A percentile compares a stretch with the other conserved stretches of the same genome.
Evolutionary conservation across 2,888 invertebrate genomes (phyloP).

Genomic region (Meiosimyza decipiens): DNA sequence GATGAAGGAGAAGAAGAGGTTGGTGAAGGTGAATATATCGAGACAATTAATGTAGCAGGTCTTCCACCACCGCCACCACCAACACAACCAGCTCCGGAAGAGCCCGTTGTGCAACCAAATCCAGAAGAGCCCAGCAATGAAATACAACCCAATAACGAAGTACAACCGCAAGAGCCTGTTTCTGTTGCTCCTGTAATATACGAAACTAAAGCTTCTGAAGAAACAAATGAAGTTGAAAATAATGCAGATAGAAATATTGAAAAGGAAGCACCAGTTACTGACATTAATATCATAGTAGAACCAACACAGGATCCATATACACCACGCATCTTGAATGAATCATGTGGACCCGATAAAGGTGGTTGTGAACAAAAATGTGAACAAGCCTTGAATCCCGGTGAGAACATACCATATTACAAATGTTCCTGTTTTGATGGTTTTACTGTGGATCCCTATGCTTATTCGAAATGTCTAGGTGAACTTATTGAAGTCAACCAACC

Average conservation of each 20-base stretch:
- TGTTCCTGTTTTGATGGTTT: constrained; percentile 67
- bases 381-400: constrained; percentile 62
- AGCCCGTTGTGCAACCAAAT: constrained; percentile 19
- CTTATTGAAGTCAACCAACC: background rate
- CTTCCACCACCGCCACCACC: constrained; percentile 51
- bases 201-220: constrained; percentile 21
- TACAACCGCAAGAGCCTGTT: background rate
- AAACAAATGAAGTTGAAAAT: constrained; percentile 23
- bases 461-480: constrained; percentile 62
- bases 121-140: constrained; percentile 41
- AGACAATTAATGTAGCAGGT: constrained; percentile 30
- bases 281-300: constrained; percentile 46
- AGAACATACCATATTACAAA: constrained; percentile 60
- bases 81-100: constrained; percentile 18
- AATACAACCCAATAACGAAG: constrained; percentile 23
- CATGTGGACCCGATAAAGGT: constrained; percentile 66
- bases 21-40: constrained; percentile 38
- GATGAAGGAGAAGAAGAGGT: constrained; percentile 30
- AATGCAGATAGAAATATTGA: background rate
- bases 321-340: constrained; percentile 56
- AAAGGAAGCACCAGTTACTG: background rate
- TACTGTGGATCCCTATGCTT: constrained; percentile 66
- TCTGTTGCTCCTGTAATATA: background rate
- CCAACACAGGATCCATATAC: constrained; percentile 57
- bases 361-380: constrained; percentile 70